A percentile compares a stretch with the other conserved stretches of the same genome.
phyloP scores from a whole-genome alignment of 2,113 vertebrate species.

The Leucosticte australis region DNA sequence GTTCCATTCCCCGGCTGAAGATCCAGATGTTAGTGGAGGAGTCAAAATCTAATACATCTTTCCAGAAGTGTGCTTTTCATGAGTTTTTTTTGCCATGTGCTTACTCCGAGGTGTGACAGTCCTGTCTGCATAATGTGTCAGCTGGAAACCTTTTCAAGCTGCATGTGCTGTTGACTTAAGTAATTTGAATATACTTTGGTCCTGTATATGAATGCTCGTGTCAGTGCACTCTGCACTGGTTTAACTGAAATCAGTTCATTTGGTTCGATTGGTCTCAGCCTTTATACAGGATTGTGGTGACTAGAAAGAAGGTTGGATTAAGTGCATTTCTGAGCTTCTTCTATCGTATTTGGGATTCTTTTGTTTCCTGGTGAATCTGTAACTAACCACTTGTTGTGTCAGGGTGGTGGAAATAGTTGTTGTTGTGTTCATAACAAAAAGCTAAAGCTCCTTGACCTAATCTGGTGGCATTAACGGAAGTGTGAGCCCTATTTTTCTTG shows the following conservation, averaged over 20 bases:
- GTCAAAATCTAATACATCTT: background rate
- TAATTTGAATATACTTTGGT: background rate
- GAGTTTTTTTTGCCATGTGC: background rate
- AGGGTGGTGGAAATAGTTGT: background rate
- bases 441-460: background rate
- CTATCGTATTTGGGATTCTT: background rate
- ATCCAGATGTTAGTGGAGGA: background rate
- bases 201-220: fast-evolving
- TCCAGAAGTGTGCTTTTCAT: background rate
- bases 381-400: background rate
- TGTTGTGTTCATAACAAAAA: background rate
- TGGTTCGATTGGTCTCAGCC: background rate
- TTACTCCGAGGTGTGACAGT: background rate
- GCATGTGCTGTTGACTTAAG: background rate
- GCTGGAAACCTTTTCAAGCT: background rate
- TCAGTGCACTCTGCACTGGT: background rate
- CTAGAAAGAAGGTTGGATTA: background rate
- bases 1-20: background rate
- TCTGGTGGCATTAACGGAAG: background rate
- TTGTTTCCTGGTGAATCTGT: background rate
- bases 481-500: background rate
- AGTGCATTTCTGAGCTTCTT: background rate
- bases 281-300: background rate
- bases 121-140: background rate
- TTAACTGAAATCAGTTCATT: background rate